These are phyloP conservation scores for Girardinichthys multiradiatus DNA, from an alignment of 2,113 vertebrate species.

Conservation along the genomic window DNA sequence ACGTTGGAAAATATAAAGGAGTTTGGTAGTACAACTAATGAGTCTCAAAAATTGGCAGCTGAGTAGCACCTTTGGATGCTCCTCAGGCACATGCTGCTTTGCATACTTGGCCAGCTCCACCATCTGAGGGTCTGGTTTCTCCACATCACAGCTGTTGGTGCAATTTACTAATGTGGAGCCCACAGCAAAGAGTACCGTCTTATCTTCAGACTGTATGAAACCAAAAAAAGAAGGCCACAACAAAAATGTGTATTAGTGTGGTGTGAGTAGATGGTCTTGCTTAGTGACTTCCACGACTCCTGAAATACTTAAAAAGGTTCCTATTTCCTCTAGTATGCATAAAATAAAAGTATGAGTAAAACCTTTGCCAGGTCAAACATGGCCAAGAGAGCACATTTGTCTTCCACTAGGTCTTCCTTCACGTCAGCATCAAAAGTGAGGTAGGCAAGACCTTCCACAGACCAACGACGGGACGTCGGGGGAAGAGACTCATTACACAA, in stretches of 20 bases:
- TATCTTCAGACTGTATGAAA: conserved; percentile 88
- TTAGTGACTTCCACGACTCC: background rate
- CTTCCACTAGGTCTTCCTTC: conserved; percentile 94
- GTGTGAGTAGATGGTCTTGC: background rate
- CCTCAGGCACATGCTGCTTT: conserved; percentile 95
- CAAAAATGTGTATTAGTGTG: background rate
- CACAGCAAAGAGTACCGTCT: conserved; percentile 91
- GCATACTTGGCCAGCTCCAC: conserved; percentile 97
- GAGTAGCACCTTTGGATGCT: conserved; percentile 91
- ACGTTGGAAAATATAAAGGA: background rate
- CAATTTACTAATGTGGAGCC: conserved; percentile 95
- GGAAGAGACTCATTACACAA: conserved; percentile 91
- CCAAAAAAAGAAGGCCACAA: background rate
- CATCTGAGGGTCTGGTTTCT: conserved; percentile 95
- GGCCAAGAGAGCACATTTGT: conserved; percentile 87
- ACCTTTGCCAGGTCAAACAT: conserved; percentile 95
- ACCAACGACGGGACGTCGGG: conserved; percentile 89
- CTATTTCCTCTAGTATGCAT: too few relatives aligned
- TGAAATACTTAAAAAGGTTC: background rate
- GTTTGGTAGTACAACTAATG: background rate
- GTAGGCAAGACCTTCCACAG: conserved; percentile 95
- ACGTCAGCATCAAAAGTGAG: conserved; percentile 97
- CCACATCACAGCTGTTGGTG: conserved; percentile 94
- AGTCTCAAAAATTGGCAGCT: background rate
- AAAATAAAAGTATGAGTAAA: background rate